A percentile compares a stretch with the other conserved stretches of the same genome.
phyloP scores from a whole-genome alignment of 2,888 invertebrate genomes.

The Plebejus argus region DNA sequence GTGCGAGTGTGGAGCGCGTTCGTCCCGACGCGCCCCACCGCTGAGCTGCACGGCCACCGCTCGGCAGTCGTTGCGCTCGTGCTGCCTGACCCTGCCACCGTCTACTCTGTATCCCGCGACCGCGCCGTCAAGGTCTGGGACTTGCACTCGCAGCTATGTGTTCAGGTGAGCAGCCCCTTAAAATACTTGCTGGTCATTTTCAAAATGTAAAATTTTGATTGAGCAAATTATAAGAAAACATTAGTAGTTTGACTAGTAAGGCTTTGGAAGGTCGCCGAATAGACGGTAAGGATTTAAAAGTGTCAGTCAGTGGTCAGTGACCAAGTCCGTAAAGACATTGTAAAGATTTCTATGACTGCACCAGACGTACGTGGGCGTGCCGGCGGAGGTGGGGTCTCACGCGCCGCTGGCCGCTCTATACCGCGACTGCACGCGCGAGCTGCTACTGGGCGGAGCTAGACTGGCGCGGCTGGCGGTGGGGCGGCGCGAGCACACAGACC shows the following conservation, averaged over 20 bases:
- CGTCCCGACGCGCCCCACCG: constrained; percentile 84
- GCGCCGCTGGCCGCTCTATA: constrained; percentile 83
- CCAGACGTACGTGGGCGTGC: constrained; percentile 84
- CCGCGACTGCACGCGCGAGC: constrained; percentile 83
- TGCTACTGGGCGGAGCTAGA: constrained; percentile 84
- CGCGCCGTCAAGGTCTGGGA: constrained; percentile 90
- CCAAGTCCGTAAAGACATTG: neutral
- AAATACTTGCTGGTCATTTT: too few relatives aligned
- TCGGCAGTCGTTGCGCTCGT: constrained; percentile 84
- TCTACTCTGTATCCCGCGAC: constrained; percentile 87
- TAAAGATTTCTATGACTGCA: neutral
- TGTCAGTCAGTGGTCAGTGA: neutral
- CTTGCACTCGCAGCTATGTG: constrained; percentile 82
- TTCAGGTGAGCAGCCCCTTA: constrained; percentile 75
- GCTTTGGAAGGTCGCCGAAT: neutral
- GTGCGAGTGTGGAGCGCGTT: constrained; percentile 91
- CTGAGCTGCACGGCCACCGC: constrained; percentile 84
- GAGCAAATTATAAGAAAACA: neutral
- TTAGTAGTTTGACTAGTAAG: too few relatives aligned
- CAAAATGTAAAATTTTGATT: too few relatives aligned
- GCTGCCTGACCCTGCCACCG: constrained; percentile 83
- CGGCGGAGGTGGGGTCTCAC: constrained; percentile 82
- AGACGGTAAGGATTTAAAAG: too few relatives aligned
- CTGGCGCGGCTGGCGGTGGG: constrained; percentile 84
- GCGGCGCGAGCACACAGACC: constrained; percentile 83